Percentiles rank a stretch among this genome's conserved stretches.
Conservation (phyloP, 2,888 invertebrate species). For the Polymixis lichenea region DNA sequence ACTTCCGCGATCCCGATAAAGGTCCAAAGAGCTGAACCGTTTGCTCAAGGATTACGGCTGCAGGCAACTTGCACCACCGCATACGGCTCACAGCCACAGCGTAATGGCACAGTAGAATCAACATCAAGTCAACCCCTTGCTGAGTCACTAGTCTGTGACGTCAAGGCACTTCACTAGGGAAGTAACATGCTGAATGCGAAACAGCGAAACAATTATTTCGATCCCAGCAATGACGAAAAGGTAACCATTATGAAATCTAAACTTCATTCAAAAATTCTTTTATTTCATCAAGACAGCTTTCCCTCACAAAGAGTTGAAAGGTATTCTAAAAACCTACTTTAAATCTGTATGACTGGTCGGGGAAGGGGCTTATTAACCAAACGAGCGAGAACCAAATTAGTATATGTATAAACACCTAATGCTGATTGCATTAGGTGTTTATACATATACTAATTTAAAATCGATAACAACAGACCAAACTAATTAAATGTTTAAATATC, state of each 20-base stretch:
- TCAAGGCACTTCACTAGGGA: conserved; percentile 22
- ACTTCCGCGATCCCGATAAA: not conserved
- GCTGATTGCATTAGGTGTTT: no score
- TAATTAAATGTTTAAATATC: not conserved
- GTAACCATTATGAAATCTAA: not conserved
- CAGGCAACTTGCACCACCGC: not conserved
- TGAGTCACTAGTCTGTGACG: not conserved
- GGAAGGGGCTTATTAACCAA: no score
- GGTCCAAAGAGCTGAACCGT: not conserved
- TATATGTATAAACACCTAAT: no score
- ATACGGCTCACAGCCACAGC: not conserved
- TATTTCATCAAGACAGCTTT: conserved; percentile 5
- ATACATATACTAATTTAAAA: not conserved
- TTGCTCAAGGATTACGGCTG: not conserved
- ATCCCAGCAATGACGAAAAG: conserved; percentile 2
- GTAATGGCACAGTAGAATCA: not conserved
- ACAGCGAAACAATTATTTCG: conserved; percentile 43
- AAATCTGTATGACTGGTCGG: not conserved
- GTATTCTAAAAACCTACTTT: not conserved
- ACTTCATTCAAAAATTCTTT: not conserved
- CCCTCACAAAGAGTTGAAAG: not conserved
- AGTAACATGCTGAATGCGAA: conserved; percentile 28
- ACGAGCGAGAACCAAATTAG: no score
- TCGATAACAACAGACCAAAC: not conserved
- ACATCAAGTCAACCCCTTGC: not conserved